Evolutionary conservation across 2,888 invertebrate species (phyloP).

Genomic region (Pegoplata infirma): DNA sequence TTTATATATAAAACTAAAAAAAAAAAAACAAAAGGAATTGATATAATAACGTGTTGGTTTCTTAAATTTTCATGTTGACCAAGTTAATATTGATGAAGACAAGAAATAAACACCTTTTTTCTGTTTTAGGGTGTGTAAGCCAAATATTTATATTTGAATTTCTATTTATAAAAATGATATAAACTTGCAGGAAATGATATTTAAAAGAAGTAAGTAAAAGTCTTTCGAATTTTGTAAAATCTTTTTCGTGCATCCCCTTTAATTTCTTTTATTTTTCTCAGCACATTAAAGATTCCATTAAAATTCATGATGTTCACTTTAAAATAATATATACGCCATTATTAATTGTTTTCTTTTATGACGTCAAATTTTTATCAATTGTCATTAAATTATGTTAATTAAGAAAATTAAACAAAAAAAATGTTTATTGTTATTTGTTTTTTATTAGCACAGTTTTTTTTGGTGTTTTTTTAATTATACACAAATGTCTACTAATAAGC

Average conservation of each 20-base stretch:
- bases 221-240: too few relatives aligned
- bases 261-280: too few relatives aligned
- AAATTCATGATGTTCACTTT: neutral
- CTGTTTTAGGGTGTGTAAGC: neutral
- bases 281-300: too few relatives aligned
- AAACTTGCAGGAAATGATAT: too few relatives aligned
- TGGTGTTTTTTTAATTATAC: conserved; percentile 10
- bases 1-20: neutral
- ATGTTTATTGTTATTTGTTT: conserved; percentile 2
- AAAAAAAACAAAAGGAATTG: neutral
- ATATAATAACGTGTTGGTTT: too few relatives aligned
- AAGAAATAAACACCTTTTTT: neutral
- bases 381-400: conserved; percentile 28
- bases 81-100: neutral
- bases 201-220: too few relatives aligned
- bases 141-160: neutral
- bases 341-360: neutral
- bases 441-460: neutral
- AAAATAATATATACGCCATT: neutral
- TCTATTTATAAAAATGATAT: neutral
- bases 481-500: neutral
- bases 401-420: conserved; percentile 12
- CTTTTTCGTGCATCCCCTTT: too few relatives aligned
- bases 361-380: neutral
- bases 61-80: neutral